Evolutionary conservation across 2,888 invertebrate species (phyloP).

Genomic region (Harmothoe impar): DNA sequence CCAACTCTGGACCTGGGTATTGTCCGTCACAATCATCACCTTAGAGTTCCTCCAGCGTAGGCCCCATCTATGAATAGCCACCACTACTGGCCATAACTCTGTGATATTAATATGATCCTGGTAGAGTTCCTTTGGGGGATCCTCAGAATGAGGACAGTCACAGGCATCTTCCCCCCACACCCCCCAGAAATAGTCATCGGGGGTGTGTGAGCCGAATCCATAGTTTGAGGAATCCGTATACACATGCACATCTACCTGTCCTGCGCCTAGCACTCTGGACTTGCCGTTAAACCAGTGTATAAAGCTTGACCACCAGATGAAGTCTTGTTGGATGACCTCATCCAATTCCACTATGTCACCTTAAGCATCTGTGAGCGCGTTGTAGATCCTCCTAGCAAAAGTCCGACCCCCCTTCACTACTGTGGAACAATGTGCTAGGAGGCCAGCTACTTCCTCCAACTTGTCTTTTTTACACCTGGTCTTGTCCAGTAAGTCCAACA

Average conservation of each 20-base stretch:
- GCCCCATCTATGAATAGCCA: background rate
- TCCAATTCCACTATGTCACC: no score
- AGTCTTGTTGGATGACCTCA: no score
- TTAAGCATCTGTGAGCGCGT: no score
- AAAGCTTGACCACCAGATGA: background rate
- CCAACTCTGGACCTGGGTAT: background rate
- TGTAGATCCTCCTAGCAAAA: no score
- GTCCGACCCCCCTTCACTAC: no score
- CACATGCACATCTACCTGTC: background rate
- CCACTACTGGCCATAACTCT: background rate
- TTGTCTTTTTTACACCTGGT: no score
- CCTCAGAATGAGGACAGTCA: background rate
- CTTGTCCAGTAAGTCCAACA: no score
- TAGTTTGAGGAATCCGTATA: background rate
- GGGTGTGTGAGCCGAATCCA: background rate
- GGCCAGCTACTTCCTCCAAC: no score
- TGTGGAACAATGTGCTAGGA: no score
- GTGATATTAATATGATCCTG: background rate
- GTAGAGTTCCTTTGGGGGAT: background rate
- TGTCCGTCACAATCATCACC: background rate
- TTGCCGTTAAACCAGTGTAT: background rate
- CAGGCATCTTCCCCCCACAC: background rate
- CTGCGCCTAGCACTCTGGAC: background rate
- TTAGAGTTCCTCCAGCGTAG: background rate
- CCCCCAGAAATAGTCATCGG: background rate